These are phyloP conservation scores for Prochilodus magdalenae DNA, from an alignment of 2,113 vertebrate genomes.

Conservation along the genomic window DNA sequence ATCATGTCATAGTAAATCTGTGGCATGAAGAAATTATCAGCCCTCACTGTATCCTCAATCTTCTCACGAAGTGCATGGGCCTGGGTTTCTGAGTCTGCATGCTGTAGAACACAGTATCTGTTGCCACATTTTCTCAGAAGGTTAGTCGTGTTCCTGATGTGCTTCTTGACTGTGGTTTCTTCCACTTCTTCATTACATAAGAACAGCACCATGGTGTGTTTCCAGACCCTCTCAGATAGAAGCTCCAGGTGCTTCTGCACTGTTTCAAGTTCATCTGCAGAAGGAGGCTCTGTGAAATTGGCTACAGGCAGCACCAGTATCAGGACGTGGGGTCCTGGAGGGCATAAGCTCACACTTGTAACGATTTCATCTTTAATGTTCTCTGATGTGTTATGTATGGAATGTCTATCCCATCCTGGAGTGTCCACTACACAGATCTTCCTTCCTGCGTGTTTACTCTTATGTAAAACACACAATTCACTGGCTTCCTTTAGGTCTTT, in stretches of 20 bases:
- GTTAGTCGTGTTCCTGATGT: neutral
- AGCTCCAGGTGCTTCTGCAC: conserved; percentile 31
- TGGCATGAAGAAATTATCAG: conserved; percentile 11
- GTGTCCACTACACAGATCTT: too few species aligned
- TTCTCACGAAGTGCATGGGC: neutral
- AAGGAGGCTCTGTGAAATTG: neutral
- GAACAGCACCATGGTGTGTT: conserved; percentile 48
- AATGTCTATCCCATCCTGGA: too few species aligned
- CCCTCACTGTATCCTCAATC: too few species aligned
- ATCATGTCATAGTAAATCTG: conserved; percentile 27
- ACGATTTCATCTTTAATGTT: conserved; percentile 1
- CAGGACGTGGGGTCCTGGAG: conserved; percentile 44
- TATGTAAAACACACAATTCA: too few species aligned
- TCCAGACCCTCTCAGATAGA: conserved; percentile 49
- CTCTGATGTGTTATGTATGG: too few species aligned
- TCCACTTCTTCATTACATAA: conserved; percentile 28
- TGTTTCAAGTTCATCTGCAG: conserved; percentile 7
- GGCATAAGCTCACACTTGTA: conserved; percentile 8
- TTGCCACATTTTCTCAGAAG: conserved; percentile 36
- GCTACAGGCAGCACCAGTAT: conserved; percentile 43
- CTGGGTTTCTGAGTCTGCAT: too few species aligned
- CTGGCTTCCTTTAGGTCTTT: too few species aligned
- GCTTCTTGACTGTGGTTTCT: neutral
- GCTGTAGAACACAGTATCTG: neutral
- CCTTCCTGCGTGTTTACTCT: too few species aligned